A percentile compares a stretch with the other conserved stretches of the same genome.
These are phyloP conservation scores for Epinotia brunnichana DNA, from an alignment of 2,888 invertebrate species.

Conservation along the genomic window DNA sequence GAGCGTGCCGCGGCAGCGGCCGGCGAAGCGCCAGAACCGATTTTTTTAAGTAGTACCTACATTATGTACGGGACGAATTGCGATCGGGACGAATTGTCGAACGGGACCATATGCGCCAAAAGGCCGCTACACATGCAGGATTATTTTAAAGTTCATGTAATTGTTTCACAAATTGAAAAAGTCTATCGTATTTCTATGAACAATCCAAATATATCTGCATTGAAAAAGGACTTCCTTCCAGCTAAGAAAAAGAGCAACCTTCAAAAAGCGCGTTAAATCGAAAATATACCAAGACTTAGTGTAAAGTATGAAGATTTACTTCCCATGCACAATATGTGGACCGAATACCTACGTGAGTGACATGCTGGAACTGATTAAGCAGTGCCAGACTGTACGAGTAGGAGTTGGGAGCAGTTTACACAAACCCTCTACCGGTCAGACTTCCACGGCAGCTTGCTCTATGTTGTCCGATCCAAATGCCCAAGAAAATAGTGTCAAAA, in stretches of 20 bases:
- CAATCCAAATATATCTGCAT: no score
- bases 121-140: no score
- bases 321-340: conserved; percentile 88
- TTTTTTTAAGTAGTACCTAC: no score
- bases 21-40: no score
- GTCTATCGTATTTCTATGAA: no score
- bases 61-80: no score
- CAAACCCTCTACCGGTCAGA: conserved; percentile 84
- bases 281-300: conserved; percentile 83
- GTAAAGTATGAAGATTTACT: conserved; percentile 86
- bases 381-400: conserved; percentile 61
- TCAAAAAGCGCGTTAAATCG: conserved; percentile 68
- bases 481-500: conserved; percentile 87
- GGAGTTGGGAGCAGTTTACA: conserved; percentile 83
- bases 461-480: conserved; percentile 87
- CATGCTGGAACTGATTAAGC: conserved; percentile 81
- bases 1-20: no score
- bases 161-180: no score
- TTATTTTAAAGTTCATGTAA: no score
- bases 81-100: no score
- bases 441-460: conserved; percentile 89
- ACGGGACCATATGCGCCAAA: no score
- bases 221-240: conserved; percentile 73
- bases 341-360: conserved; percentile 87
- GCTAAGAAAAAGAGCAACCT: conserved; percentile 71